Evolutionary conservation across 2,888 invertebrate genomes (phyloP), one percentile per base, ranked within the genome.

Genomic region (Strigamia crassipes): DNA sequence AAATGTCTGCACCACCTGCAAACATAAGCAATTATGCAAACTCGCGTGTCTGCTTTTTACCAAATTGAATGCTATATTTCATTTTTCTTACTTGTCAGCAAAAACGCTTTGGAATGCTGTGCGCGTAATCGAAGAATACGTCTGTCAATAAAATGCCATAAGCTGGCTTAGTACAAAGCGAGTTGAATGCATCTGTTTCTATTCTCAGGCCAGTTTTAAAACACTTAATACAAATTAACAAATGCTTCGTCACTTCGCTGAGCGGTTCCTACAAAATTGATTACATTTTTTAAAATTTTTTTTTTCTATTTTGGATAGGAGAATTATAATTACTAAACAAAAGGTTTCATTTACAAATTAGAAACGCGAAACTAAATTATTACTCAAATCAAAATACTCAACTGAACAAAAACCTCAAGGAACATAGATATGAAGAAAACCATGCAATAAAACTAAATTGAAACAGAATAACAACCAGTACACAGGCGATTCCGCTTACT

Each of bases 21-120:
- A 66, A 66, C 61, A 66, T 66, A 66, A 66, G 61, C 61, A 66
- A 66, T 66, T 66, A 66, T 66, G 61, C 61, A 66, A 66, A 66
- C 61, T n/a, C 61, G 61, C 61, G 61, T 23, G 61, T 66, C 61
- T 66, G 21, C 61, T 66, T 66, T 66, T 66, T 66, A 66, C 61
- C 61, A 66, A 66, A 66, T 66, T 66, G 61, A 66, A 66, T 66
- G 61, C 61, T 66, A 66, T 66, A 66, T 66, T 66, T 66, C 61
- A 66, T 66, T 66, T 66, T 66, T 66, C 61, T 21, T 21, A 66
- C 61, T 66, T 66, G 61, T 66, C 61, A 66, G 61, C 61, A 66
- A 66, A 66, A 66, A 38, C 61, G 18, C 23, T 66, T 21, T 23
- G 61, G 21, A 66, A 23, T 66, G 61, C 23, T 66, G 61, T 66